Conservation (phyloP, 2,113 vertebrate species). For the Amblyopsis rosae region DNA sequence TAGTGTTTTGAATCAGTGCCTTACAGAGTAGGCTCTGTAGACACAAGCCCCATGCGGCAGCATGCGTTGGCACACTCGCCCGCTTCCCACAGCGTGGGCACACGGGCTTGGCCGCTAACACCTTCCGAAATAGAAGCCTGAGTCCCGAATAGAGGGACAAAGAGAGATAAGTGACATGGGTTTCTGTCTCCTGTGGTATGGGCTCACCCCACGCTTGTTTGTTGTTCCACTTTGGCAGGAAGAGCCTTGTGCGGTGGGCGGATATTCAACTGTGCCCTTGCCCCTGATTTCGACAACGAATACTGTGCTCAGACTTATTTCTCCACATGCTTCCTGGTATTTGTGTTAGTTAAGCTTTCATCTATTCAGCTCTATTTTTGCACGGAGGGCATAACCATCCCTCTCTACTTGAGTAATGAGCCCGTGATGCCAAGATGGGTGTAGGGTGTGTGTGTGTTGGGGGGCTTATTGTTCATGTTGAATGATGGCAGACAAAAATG, state of each 20-base stretch:
- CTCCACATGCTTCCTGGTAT: no score
- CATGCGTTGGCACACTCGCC: slow-evolving; percentile 55
- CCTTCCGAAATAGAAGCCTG: slow-evolving; percentile 59
- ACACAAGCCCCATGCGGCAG: slow-evolving; percentile 48
- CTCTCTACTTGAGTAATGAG: slow-evolving; percentile 47
- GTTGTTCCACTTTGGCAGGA: no score
- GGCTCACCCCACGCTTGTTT: no score
- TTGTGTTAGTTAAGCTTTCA: slow-evolving; percentile 12
- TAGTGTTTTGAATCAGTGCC: slow-evolving; percentile 56
- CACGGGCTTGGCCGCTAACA: slow-evolving; percentile 59
- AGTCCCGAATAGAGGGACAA: slow-evolving; percentile 22
- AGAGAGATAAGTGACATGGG: no score
- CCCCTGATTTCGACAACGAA: no score
- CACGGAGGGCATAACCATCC: slow-evolving; percentile 24
- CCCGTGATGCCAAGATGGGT: slow-evolving; percentile 31
- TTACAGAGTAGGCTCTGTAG: slow-evolving; percentile 54
- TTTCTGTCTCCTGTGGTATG: no score
- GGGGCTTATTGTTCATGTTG: slow-evolving; percentile 14
- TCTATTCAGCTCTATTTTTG: slow-evolving; percentile 24
- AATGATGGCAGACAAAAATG: slow-evolving; percentile 34
- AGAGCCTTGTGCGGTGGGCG: no score
- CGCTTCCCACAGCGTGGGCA: slow-evolving; percentile 56
- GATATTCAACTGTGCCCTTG: no score
- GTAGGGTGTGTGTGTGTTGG: slow-evolving; percentile 1
- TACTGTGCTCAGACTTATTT: no score